phyloP scores from a whole-genome alignment of 92 coral and sea anemone genomes.

The Siderastrea siderea region DNA sequence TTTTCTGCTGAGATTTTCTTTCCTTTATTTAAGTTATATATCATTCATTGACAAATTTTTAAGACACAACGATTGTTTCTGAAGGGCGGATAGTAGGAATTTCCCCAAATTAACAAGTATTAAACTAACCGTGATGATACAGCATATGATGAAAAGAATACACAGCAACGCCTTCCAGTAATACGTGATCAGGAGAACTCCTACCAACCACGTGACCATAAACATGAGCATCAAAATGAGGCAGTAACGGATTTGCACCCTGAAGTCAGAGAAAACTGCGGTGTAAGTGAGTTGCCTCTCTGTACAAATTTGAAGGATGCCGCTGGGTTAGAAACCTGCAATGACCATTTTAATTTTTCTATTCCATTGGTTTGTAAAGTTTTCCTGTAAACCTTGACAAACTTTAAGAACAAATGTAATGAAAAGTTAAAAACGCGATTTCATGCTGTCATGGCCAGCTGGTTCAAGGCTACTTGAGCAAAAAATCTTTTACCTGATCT shows the following conservation, averaged over 20 bases:
- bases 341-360: too few relatives aligned
- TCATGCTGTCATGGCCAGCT: too few relatives aligned
- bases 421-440: too few relatives aligned
- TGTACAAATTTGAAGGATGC: too few relatives aligned
- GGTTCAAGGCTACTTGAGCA: too few relatives aligned
- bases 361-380: background rate
- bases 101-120: background rate
- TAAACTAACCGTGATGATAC: slow-evolving; percentile 82
- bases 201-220: slow-evolving; percentile 79
- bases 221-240: slow-evolving; percentile 76
- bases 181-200: slow-evolving; percentile 74
- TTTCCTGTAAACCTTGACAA: background rate
- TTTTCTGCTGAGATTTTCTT: too few relatives aligned
- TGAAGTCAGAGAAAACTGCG: slow-evolving; percentile 14
- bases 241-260: slow-evolving; percentile 86
- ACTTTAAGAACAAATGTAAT: background rate
- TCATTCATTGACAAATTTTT: too few relatives aligned
- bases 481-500: too few relatives aligned
- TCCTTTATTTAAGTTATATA: too few relatives aligned
- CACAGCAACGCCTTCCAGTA: slow-evolving; percentile 68
- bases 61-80: too few relatives aligned
- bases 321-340: too few relatives aligned
- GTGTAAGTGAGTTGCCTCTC: background rate
- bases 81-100: background rate
- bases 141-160: slow-evolving; percentile 76